These are phyloP conservation scores for Neopipo cinnamomea DNA, from an alignment of 2,113 vertebrate genomes.

Conservation along the genomic window DNA sequence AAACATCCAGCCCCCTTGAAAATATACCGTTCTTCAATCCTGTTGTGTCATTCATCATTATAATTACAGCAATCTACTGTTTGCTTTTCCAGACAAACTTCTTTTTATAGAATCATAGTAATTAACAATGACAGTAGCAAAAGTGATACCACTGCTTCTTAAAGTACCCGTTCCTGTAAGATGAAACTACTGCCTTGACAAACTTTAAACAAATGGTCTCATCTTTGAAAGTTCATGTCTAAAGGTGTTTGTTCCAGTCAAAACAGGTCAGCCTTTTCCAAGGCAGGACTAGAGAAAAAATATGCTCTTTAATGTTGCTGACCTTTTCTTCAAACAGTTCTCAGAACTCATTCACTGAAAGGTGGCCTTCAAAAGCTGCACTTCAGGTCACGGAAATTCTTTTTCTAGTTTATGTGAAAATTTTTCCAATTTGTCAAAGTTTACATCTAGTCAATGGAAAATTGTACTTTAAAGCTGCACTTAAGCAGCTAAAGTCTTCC, in stretches of 20 bases:
- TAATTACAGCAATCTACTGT: background rate
- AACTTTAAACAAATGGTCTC: background rate
- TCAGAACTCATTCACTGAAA: background rate
- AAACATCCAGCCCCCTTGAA: constrained; percentile 18
- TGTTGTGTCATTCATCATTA: constrained; percentile 24
- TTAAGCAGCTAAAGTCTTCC: background rate
- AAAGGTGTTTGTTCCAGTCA: background rate
- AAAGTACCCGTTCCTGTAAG: background rate
- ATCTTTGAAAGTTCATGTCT: background rate
- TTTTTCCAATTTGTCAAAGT: background rate
- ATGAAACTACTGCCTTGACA: background rate
- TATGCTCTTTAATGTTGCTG: background rate
- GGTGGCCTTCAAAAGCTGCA: background rate
- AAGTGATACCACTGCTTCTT: background rate
- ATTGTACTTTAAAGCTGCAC: background rate
- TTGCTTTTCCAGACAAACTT: constrained; percentile 32
- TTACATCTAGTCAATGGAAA: background rate
- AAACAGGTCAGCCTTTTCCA: constrained; percentile 16
- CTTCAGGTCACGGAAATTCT: background rate
- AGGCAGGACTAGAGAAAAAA: background rate
- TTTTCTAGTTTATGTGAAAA: background rate
- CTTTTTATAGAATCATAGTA: background rate
- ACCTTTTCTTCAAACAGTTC: constrained; percentile 23
- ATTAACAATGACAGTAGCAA: constrained; percentile 8
- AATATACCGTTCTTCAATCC: background rate